phyloP scores from a whole-genome alignment of 2,888 invertebrate species.

The Chaetogeoica ovagalla region DNA sequence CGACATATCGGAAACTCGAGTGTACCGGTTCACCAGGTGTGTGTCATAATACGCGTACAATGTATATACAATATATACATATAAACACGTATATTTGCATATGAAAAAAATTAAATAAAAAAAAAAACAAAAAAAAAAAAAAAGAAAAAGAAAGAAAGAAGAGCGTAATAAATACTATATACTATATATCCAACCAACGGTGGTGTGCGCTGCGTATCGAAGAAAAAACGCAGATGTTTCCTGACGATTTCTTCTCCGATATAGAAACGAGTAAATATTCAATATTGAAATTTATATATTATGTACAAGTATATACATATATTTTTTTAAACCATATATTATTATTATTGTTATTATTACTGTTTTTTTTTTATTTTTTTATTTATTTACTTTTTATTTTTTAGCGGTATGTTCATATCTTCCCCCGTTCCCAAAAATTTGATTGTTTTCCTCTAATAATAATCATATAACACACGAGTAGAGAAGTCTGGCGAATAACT shows the following conservation, averaged over 20 bases:
- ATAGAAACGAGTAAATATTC: conserved; percentile 53
- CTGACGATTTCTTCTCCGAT: conserved; percentile 43
- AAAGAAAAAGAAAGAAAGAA: conserved; percentile 8
- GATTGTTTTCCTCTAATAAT: conserved; percentile 39
- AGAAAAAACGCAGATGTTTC: conserved; percentile 45
- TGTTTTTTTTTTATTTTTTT: no score
- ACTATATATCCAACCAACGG: conserved; percentile 19
- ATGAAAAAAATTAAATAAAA: background rate
- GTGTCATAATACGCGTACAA: background rate
- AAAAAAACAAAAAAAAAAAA: background rate
- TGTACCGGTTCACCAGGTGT: conserved; percentile 5
- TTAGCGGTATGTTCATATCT: conserved; percentile 25
- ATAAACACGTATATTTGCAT: conserved; percentile 2
- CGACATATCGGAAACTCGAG: background rate
- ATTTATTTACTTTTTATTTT: no score
- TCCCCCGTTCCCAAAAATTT: conserved; percentile 13
- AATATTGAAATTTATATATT: conserved; percentile 40
- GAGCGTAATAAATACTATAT: conserved; percentile 24
- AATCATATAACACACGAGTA: conserved; percentile 9
- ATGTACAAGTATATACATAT: conserved; percentile 10
- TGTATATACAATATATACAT: background rate
- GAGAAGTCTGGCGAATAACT: conserved; percentile 50
- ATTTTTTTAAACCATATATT: conserved; percentile 13
- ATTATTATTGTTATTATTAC: background rate
- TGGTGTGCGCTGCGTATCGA: conserved; percentile 26